These are phyloP conservation scores for Aspiorhynchus laticeps DNA, from an alignment of 2,113 vertebrate species.

Conservation along the genomic window DNA sequence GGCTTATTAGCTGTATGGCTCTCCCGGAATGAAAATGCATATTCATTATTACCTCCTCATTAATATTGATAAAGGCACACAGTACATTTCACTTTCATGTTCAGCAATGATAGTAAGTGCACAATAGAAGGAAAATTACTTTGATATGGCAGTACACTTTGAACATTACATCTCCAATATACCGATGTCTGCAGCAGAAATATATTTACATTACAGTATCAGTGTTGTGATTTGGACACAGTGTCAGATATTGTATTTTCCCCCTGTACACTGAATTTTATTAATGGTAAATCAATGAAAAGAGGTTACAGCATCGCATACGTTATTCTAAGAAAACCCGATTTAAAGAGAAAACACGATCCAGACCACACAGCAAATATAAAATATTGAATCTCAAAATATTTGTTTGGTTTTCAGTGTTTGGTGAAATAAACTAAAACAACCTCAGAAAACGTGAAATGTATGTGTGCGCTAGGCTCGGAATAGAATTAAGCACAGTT, in stretches of 20 bases:
- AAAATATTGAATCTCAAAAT: slow-evolving; percentile 4
- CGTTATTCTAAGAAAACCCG: background rate
- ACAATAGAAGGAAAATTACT: slow-evolving; percentile 22
- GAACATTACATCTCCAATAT: slow-evolving; percentile 4
- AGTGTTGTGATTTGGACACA: slow-evolving; percentile 12
- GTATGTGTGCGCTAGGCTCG: background rate
- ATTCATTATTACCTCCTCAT: slow-evolving; percentile 54
- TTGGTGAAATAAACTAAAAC: background rate
- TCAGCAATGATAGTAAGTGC: slow-evolving; percentile 45
- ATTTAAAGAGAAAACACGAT: slow-evolving; percentile 19
- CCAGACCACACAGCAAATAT: slow-evolving; percentile 16
- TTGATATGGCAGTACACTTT: background rate
- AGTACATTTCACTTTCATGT: slow-evolving; percentile 47
- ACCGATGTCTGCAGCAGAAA: background rate
- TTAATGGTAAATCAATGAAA: background rate
- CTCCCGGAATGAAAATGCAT: slow-evolving; percentile 52
- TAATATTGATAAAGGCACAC: slow-evolving; percentile 56
- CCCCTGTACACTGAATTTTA: slow-evolving; percentile 4
- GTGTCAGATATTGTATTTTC: slow-evolving; percentile 9
- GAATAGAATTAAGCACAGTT: background rate
- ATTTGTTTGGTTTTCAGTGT: slow-evolving; percentile 10
- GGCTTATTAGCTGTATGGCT: slow-evolving; percentile 61
- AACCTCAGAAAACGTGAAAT: background rate
- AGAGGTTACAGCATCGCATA: slow-evolving; percentile 11
- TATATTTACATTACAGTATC: slow-evolving; percentile 26